Base-by-base conservation (phyloP, 1,140 invertebrate species). In the Aphelenchoides fujianensis region DNA sequence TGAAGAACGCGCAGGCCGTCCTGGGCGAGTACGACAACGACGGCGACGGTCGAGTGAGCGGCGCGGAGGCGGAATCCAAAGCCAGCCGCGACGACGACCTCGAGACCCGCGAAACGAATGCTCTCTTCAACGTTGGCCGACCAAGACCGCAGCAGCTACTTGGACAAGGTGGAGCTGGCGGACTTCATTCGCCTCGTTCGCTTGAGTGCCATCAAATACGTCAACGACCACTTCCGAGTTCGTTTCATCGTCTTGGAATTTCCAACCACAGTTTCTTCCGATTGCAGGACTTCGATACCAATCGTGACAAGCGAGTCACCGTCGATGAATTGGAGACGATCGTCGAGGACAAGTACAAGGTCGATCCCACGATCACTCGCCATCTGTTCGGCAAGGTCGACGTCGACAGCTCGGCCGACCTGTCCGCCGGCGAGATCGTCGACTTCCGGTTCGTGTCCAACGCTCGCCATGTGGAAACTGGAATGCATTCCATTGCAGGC, bases 171-270 rank as follows among this genome's bases (percentile, higher is more conserved):
- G 12, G 81, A 83, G 62, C 64, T 83, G 19, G 81, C 81, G 3
- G 81, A 83, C 66, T 83, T 83, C 68, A 69, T 85, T 31, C 72
- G 81, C 32, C 68, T 83, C 5, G 83, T 83, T 3, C 69, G 81
- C 16, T 52, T 83, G 12, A 82, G 73, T 37, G 75, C 81, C 23
- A 83, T 83, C 36, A 85, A 84, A 70, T 84, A 78, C 63, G 81
- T 85, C 19, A 77, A 70, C 36, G 81, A 83, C 63, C 83, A 83
- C 53, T 76, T 83, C 37, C 71, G 74, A 59, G 78, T 79, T 48
- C 57, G 69, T 36, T 48, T 48, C 41, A 48, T 16, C 41, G 12
- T 48, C 41, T 48, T 48, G 12, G 41, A 30, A 0, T n/a, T 32
- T 36, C 31, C 7, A 52, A 23, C 32, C n/a, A 7, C 52, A 30